Evolutionary conservation across 1,140 invertebrate genomes (phyloP), one percentile per base, ranked within the genome.

Genomic region (Atopsyche davidsoni): DNA sequence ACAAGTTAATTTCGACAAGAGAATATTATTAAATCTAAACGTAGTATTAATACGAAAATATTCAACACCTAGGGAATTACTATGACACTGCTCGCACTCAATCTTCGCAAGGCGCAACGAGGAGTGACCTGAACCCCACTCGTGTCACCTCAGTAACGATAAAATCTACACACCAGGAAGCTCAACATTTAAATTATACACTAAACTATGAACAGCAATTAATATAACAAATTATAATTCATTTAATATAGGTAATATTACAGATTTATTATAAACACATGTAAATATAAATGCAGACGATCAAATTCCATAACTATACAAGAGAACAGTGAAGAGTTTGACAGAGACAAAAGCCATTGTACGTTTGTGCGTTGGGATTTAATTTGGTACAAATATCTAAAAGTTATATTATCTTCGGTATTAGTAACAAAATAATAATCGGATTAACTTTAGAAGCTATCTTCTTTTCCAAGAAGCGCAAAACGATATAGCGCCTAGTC

Each of bases 101-200:
- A 16, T 51, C 18, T 51, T 51, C 43, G 38, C 49, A 43, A 41
- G 47, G 47, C 46, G 31, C 42, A 42, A 49, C 34, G 17, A 23
- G 32, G 36, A 48, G n/a, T n/a, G n/a, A 40, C 23, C 18, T 19
- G 13, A 35, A n/a, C 9, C 4, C 44, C 25, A 35, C 7, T 2
- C 31, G 13, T 36, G 11, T 21, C 21, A 11, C 23, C 16, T 36
- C 41, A 51, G 36, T 17, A 44, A 35, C 18, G 23, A 28, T 24
- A 25, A 51, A 28, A 44, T 14, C 42, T 28, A 52, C 32, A 36
- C 25, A 35, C 21, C 40, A 28, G 50, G 43, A 52, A 52, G 42
- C 42, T 52, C 50, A 52, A 52, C 36, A 51, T 52, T 46, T 40
- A 52, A 45, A 51, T 43, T 32, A 51, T 45, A 35, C 25, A 19